A percentile compares a stretch with the other conserved stretches of the same genome.
These are phyloP conservation scores for Diaphora mendica DNA, from an alignment of 2,888 invertebrate genomes.

Conservation along the genomic window DNA sequence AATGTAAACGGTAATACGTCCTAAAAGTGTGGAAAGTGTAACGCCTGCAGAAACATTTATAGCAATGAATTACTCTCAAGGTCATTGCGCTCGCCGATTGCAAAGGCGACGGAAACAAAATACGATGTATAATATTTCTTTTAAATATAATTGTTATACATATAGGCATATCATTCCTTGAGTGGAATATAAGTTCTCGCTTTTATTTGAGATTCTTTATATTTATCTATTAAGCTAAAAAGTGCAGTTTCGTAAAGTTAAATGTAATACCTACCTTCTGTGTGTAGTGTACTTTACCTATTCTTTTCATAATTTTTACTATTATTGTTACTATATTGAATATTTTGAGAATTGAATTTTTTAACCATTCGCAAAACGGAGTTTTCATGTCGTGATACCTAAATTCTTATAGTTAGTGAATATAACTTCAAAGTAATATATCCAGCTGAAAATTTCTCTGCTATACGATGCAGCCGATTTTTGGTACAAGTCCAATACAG, in stretches of 20 bases:
- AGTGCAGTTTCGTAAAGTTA: background rate
- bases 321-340: background rate
- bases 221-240: background rate
- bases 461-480: background rate
- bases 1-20: slow-evolving; percentile 13
- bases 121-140: slow-evolving; percentile 21
- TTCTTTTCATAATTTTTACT: background rate
- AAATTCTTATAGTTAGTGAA: background rate
- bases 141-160: slow-evolving; percentile 29
- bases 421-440: background rate
- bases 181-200: slow-evolving; percentile 41
- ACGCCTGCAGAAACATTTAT: slow-evolving; percentile 40
- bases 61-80: slow-evolving; percentile 28
- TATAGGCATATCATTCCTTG: slow-evolving; percentile 66
- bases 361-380: background rate
- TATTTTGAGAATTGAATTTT: background rate
- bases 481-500: background rate
- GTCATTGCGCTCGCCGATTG: slow-evolving; percentile 24
- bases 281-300: background rate
- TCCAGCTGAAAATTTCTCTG: background rate
- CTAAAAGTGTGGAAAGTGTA: slow-evolving; percentile 15
- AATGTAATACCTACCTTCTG: background rate
- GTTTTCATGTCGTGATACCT: background rate
- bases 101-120: slow-evolving; percentile 17
- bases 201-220: background rate